Evolutionary conservation across 1,140 invertebrate species (phyloP), one percentile per base, ranked within the genome.

Genomic region (Orchestia grillus): DNA sequence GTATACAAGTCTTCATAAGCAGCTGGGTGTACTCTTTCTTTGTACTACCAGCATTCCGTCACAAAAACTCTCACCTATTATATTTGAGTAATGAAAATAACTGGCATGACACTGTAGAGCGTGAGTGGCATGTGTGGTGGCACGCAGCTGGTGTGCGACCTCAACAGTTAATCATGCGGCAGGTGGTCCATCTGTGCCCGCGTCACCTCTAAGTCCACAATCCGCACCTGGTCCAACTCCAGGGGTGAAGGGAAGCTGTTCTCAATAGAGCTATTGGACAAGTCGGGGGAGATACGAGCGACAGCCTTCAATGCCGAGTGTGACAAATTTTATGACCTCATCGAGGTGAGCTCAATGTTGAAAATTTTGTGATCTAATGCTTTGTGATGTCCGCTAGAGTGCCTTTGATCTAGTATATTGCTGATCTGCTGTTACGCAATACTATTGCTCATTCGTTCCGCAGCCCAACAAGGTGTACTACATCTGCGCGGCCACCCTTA

Each of bases 201-300:
- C 90, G 98, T 99, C 0, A 98, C 98, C 28, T 98, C 98, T 96
- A 99, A 99, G 97, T 98, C 98, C 16, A 97, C 97, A 0, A 98
- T 99, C 62, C 98, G 98, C 96, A 98, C 98, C 0, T 99, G 99
- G 98, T 99, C 98, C 90, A 99, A 99, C 97, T 98, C 99, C 0
- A 98, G 98, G 95, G 99, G 99, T 0, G 99, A 99, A 97, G 99
- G 99, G 0, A 99, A 99, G 97, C 97, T 99, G 0, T 99, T 99
- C 97, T 99, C 98, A 97, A 98, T 99, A 97, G 99, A 99, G 97
- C 97, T 99, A 0, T 97, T 99, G 95, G 99, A 99, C 98, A 99
- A 99, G 97, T 98, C 98, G 97, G 99, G 99, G 23, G 99, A 99
- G 97, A 99, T 99, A 96, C 98, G 99, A 96, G 98, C 98, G n/a